phyloP scores from a whole-genome alignment of 2,797 vertebrate genomes.

The Clamator glandarius region DNA sequence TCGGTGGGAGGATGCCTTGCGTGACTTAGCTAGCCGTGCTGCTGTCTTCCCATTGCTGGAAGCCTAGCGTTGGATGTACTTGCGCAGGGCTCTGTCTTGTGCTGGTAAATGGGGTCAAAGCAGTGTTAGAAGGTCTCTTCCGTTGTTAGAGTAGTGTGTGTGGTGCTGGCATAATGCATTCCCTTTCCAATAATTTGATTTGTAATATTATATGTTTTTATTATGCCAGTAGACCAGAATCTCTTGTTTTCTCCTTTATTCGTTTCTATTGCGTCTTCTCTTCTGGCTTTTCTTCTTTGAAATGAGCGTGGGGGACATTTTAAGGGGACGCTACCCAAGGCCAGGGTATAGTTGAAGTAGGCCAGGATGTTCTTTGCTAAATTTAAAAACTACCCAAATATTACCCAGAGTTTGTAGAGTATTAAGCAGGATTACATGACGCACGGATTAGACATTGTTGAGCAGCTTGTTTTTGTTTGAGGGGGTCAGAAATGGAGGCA shows the following conservation, averaged over 20 bases:
- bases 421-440: constrained; percentile 85
- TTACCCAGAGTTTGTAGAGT: constrained; percentile 83
- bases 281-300: neutral
- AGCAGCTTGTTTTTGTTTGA: constrained; percentile 81
- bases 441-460: constrained; percentile 82
- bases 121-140: neutral
- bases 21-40: neutral
- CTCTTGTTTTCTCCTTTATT: neutral
- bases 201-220: neutral
- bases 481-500: constrained; percentile 65
- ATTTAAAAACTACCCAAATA: constrained; percentile 81
- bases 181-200: neutral
- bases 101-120: neutral
- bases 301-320: neutral
- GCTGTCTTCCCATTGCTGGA: neutral
- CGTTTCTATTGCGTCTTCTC: fast-evolving
- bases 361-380: constrained; percentile 83
- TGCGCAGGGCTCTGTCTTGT: fast-evolving
- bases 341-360: constrained; percentile 79
- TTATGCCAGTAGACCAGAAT: neutral
- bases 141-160: neutral
- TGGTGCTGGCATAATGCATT: neutral
- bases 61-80: fast-evolving
- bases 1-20: neutral
- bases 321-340: neutral